Conservation (phyloP, 2,113 vertebrate species). For the Callithrix jacchus region DNA sequence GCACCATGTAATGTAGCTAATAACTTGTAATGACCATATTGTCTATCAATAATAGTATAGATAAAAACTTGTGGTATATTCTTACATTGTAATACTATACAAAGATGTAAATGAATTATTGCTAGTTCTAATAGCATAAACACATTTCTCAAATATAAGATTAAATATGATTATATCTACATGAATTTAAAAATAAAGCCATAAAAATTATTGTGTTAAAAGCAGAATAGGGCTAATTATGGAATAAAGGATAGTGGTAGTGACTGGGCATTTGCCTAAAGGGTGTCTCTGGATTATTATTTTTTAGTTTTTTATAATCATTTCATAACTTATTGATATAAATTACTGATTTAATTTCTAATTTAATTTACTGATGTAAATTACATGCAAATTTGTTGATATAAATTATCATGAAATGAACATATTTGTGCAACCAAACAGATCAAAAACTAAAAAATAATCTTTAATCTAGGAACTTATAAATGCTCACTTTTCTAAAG, state of each 20-base stretch:
- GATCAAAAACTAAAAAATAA: no score
- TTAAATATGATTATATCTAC: background rate
- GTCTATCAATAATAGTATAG: background rate
- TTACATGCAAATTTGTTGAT: no score
- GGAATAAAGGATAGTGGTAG: background rate
- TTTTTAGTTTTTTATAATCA: background rate
- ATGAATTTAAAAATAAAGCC: background rate
- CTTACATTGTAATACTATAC: background rate
- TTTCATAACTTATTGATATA: background rate
- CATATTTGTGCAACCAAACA: no score
- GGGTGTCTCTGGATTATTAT: background rate
- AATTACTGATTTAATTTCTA: background rate
- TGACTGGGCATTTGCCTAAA: background rate
- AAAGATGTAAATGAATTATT: background rate
- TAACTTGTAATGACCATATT: background rate
- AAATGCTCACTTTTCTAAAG: background rate
- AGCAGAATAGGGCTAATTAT: background rate
- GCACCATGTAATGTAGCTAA: background rate
- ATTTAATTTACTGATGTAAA: no score
- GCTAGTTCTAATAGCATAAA: background rate
- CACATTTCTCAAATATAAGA: background rate
- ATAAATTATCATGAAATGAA: no score
- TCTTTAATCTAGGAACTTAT: background rate
- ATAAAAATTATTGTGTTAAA: background rate
- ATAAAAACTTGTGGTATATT: background rate